Conservation (phyloP, 1,140 invertebrate genomes). For the Zaprionus nigranus region DNA sequence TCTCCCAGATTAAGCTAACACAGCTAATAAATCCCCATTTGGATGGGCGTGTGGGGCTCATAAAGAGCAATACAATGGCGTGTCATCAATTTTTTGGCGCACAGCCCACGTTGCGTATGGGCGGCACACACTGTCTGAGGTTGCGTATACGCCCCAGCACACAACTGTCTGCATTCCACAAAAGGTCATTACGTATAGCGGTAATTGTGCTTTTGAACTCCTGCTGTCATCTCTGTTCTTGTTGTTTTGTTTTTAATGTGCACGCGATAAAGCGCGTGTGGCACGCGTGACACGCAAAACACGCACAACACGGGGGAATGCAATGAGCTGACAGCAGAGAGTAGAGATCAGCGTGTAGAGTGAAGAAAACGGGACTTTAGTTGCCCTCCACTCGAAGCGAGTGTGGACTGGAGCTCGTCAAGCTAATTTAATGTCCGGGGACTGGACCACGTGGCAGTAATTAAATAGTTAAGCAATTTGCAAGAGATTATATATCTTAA, state of each 20-base stretch:
- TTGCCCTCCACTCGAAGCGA: background rate
- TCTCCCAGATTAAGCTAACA: background rate
- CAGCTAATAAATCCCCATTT: slow-evolving; percentile 44
- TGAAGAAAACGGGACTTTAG: background rate
- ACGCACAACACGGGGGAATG: background rate
- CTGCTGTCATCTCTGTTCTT: background rate
- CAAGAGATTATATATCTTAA: slow-evolving; percentile 34
- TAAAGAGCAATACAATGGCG: slow-evolving; percentile 27
- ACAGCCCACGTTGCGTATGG: slow-evolving; percentile 29
- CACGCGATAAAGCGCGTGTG: slow-evolving; percentile 33
- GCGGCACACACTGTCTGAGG: background rate
- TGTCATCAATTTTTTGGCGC: slow-evolving; percentile 25
- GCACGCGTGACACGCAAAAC: slow-evolving; percentile 20
- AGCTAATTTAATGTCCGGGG: slow-evolving; percentile 59
- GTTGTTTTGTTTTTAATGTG: slow-evolving; percentile 29
- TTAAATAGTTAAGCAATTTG: slow-evolving; percentile 74
- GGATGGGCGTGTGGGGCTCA: slow-evolving; percentile 5
- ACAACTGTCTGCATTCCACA: slow-evolving; percentile 9
- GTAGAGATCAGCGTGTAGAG: background rate
- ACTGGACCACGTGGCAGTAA: slow-evolving; percentile 39
- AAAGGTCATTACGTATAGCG: slow-evolving; percentile 26
- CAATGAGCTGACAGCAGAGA: slow-evolving; percentile 1
- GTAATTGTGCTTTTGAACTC: slow-evolving; percentile 7
- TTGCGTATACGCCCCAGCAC: slow-evolving; percentile 33
- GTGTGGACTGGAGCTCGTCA: slow-evolving; percentile 44